phyloP scores from a whole-genome alignment of 1,140 invertebrate genomes.

The Rhizoglyphus robini region DNA sequence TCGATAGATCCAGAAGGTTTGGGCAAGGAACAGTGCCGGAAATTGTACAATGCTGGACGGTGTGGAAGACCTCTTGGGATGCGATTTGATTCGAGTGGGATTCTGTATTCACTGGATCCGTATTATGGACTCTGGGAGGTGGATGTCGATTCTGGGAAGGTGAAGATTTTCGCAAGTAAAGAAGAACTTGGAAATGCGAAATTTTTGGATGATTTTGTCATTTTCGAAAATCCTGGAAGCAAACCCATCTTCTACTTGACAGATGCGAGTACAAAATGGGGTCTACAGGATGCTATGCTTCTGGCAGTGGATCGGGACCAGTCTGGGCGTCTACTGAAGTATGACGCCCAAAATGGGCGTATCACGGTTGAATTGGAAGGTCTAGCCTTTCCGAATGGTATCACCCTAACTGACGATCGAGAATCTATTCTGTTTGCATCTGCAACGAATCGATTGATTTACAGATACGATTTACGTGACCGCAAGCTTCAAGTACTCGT shows the following conservation, averaged over 20 bases:
- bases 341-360: background rate
- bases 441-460: conserved; percentile 30
- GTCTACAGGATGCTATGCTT: background rate
- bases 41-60: conserved; percentile 31
- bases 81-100: conserved; percentile 53
- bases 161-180: background rate
- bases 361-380: background rate
- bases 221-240: background rate
- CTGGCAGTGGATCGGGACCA: conserved; percentile 4
- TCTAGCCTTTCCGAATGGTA: conserved; percentile 20
- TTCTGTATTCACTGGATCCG: conserved; percentile 56
- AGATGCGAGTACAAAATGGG: conserved; percentile 19
- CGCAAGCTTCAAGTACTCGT: conserved; percentile 56
- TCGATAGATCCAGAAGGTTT: conserved; percentile 1
- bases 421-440: conserved; percentile 57
- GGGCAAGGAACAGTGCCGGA: background rate
- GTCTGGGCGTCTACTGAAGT: conserved; percentile 16
- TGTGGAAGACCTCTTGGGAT: conserved; percentile 71
- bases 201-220: conserved; percentile 21
- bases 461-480: conserved; percentile 57
- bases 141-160: background rate
- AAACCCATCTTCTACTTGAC: conserved; percentile 4
- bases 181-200: background rate
- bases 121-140: conserved; percentile 49
- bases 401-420: conserved; percentile 56